Conservation (phyloP, 2,888 invertebrate genomes). For the Dorcus hopei region DNA sequence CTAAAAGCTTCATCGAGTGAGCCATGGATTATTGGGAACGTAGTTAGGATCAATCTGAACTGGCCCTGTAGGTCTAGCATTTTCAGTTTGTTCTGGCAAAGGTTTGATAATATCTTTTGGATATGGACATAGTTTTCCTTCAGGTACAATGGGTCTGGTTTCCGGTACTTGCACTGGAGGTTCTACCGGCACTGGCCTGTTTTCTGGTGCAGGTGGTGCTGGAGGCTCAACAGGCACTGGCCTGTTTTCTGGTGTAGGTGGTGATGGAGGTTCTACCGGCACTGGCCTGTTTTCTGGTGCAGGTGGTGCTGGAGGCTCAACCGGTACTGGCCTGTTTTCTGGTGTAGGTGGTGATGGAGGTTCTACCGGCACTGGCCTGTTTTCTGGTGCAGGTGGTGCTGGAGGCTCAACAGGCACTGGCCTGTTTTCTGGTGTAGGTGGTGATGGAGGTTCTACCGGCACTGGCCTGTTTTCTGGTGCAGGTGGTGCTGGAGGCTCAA, state of each 20-base stretch:
- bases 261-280: background rate
- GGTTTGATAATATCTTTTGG: background rate
- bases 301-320: background rate
- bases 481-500: too few relatives aligned
- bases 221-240: background rate
- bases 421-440: too few relatives aligned
- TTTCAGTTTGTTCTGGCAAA: background rate
- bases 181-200: background rate
- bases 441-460: too few relatives aligned
- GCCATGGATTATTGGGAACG: conserved; percentile 2
- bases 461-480: too few relatives aligned
- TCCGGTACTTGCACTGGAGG: background rate
- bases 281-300: background rate
- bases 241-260: background rate
- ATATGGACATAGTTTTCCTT: too few relatives aligned
- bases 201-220: background rate
- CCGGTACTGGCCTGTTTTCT: background rate
- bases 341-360: background rate
- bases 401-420: too few relatives aligned
- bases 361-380: background rate
- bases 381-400: background rate
- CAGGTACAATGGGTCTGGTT: too few relatives aligned
- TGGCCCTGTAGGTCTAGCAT: background rate
- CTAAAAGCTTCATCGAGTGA: background rate
- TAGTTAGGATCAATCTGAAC: conserved; percentile 2